These are phyloP conservation scores for Clupea harengus DNA, from an alignment of 2,113 vertebrate species.

Conservation along the genomic window DNA sequence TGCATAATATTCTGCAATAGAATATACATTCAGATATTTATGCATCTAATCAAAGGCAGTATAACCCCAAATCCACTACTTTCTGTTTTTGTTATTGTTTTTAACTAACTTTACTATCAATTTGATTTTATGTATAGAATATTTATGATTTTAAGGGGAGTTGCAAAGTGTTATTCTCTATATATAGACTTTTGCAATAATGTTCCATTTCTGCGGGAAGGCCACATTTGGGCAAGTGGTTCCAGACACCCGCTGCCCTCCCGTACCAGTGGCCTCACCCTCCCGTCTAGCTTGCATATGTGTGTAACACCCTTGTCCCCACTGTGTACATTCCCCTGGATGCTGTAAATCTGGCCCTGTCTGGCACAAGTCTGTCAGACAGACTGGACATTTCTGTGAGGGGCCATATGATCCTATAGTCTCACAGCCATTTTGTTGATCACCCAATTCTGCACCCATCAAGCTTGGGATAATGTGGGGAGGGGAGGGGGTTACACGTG, in stretches of 20 bases:
- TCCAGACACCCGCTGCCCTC: not conserved
- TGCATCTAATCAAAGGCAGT: not conserved
- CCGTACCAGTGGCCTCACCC: not conserved
- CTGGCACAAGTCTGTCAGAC: conserved; percentile 66
- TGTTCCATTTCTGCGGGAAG: not conserved
- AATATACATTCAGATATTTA: not conserved
- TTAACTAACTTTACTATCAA: no score
- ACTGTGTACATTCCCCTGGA: conserved; percentile 70
- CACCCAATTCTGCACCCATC: conserved; percentile 4
- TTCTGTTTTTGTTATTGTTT: no score
- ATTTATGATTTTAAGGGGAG: no score
- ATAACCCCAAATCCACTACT: no score
- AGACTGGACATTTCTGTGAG: conserved; percentile 35
- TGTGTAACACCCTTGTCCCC: conserved; percentile 43
- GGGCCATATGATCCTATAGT: conserved; percentile 24
- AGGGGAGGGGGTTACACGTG: not conserved
- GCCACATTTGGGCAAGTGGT: not conserved
- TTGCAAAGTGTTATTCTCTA: not conserved
- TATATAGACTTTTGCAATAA: not conserved
- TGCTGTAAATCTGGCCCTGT: conserved; percentile 61
- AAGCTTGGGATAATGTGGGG: conserved; percentile 6
- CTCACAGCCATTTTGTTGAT: conserved; percentile 42
- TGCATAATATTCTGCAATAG: not conserved
- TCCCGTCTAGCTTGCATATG: conserved; percentile 32
- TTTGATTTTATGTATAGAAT: no score